These are phyloP conservation scores for Gryllus bimaculatus DNA, from an alignment of 1,140 invertebrate genomes.

Conservation along the genomic window DNA sequence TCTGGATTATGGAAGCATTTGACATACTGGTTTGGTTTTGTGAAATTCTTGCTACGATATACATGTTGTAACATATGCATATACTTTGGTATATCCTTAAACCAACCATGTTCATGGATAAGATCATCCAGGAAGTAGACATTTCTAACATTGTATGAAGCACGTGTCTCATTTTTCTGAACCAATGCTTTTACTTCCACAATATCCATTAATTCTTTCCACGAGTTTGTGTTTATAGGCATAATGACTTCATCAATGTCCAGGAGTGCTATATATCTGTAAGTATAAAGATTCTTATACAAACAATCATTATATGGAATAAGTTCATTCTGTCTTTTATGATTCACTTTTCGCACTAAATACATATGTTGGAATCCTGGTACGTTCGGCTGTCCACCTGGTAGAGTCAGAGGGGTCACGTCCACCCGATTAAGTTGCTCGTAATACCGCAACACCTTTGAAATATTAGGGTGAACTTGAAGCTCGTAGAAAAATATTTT, in stretches of 20 bases:
- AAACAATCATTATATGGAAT: constrained; percentile 96
- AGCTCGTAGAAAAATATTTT: constrained; percentile 90
- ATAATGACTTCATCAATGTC: constrained; percentile 95
- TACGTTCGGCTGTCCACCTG: constrained; percentile 83
- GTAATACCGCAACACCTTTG: constrained; percentile 78
- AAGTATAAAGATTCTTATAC: constrained; percentile 84
- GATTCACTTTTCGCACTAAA: constrained; percentile 77
- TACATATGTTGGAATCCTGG: constrained; percentile 82
- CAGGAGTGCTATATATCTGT: constrained; percentile 80
- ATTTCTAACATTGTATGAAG: constrained; percentile 84
- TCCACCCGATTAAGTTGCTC: constrained; percentile 62
- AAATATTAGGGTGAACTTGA: constrained; percentile 81
- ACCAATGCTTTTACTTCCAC: constrained; percentile 58
- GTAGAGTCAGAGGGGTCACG: constrained; percentile 77
- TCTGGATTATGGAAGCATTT: constrained; percentile 92
- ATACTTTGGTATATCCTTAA: constrained; percentile 75
- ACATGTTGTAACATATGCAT: constrained; percentile 93
- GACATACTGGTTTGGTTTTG: constrained; percentile 85
- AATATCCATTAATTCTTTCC: constrained; percentile 68
- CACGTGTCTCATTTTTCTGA: constrained; percentile 61
- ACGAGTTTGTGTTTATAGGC: constrained; percentile 61
- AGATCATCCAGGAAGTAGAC: constrained; percentile 92
- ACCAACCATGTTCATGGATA: constrained; percentile 68
- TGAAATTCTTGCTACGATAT: constrained; percentile 81
- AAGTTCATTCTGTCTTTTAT: constrained; percentile 89